These are phyloP conservation scores for Beroe ovata DNA, from an alignment of 37 sponge, comb jelly and placozoan species.

Conservation along the genomic window DNA sequence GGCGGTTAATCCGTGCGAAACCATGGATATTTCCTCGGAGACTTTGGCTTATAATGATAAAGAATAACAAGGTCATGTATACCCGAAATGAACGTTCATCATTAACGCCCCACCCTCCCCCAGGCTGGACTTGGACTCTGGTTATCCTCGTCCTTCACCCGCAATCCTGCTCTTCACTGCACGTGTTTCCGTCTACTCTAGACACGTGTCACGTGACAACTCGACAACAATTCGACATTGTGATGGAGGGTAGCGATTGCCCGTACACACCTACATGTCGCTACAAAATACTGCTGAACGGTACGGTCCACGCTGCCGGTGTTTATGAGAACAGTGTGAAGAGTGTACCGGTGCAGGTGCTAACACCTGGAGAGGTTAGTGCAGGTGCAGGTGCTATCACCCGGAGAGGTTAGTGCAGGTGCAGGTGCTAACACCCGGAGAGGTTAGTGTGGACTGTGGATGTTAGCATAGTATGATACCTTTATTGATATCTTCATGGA, in stretches of 20 bases:
- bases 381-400: not conserved
- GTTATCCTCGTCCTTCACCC: conserved; percentile 11
- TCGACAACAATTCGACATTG: conserved; percentile 2
- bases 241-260: conserved; percentile 11
- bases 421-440: not conserved
- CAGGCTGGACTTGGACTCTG: not conserved
- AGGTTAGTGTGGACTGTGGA: not conserved
- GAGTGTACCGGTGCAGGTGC: not conserved
- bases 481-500: too few species aligned
- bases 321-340: not conserved
- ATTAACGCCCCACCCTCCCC: not conserved
- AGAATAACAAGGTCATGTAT: too few species aligned
- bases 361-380: conserved; percentile 6
- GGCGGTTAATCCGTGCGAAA: too few species aligned
- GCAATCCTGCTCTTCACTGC: not conserved
- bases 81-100: not conserved
- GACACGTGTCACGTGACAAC: too few species aligned
- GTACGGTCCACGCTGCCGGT: not conserved
- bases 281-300: not conserved
- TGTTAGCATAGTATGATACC: too few species aligned
- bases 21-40: too few species aligned
- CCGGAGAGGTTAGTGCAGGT: conserved; percentile 5
- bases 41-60: too few species aligned
- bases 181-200: not conserved
- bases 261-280: conserved; percentile 32